These are phyloP conservation scores for Xestoiulus laeticollis DNA, from an alignment of 2,888 invertebrate species.

Conservation along the genomic window DNA sequence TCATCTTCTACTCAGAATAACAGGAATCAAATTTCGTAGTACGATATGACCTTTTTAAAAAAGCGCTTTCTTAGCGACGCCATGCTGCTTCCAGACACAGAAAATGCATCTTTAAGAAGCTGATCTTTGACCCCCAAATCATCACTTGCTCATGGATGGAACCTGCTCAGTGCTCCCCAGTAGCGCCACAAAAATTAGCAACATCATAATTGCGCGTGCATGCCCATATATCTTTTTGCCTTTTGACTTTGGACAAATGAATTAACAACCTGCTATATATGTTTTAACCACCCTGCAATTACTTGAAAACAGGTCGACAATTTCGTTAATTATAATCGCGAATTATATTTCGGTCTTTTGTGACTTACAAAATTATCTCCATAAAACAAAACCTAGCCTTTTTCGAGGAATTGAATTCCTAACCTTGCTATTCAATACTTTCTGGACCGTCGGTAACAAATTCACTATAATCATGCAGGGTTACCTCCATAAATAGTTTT, in stretches of 20 bases:
- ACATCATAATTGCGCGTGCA: not conserved
- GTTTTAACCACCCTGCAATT: not conserved
- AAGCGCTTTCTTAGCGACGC: conserved; percentile 31
- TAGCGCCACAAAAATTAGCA: not conserved
- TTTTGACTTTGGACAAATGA: not conserved
- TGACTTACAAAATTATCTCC: not conserved
- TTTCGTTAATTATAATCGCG: not conserved
- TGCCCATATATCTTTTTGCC: not conserved
- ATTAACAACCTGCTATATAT: not conserved
- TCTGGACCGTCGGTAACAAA: too few species aligned
- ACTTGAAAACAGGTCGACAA: not conserved
- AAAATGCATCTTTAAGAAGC: conserved; percentile 30
- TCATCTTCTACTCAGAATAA: conserved; percentile 33
- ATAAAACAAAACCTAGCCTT: not conserved
- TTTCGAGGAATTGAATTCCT: not conserved
- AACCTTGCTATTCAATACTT: not conserved
- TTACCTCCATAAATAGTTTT: too few species aligned
- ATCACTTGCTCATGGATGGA: conserved; percentile 29
- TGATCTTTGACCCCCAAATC: conserved; percentile 33
- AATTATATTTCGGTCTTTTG: not conserved
- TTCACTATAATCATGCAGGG: too few species aligned
- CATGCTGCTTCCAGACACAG: conserved; percentile 29
- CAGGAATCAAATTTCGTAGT: conserved; percentile 34
- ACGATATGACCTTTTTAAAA: conserved; percentile 34
- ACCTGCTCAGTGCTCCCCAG: not conserved